These are phyloP conservation scores for Decapterus maruadsi DNA, from an alignment of 2,797 vertebrate genomes.

Conservation along the genomic window DNA sequence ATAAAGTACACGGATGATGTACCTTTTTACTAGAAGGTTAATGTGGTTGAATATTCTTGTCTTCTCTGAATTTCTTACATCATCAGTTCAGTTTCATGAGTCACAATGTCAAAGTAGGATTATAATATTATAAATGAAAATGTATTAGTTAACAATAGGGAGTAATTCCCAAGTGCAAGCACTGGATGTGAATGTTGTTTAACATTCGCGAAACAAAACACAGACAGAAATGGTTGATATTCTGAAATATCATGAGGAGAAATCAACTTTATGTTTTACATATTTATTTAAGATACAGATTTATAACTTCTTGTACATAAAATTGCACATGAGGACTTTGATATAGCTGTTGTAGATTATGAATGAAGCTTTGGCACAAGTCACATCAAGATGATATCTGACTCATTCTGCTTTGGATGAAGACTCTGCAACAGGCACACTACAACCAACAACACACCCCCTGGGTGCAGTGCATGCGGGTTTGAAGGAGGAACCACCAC, in stretches of 20 bases:
- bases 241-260: slow-evolving; percentile 60
- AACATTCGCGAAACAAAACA: slow-evolving; percentile 41
- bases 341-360: slow-evolving; percentile 64
- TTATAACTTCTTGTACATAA: slow-evolving; percentile 72
- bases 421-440: slow-evolving; percentile 51
- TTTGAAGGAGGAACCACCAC: slow-evolving; percentile 27
- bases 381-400: slow-evolving; percentile 58
- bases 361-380: slow-evolving; percentile 71
- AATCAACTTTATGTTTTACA: slow-evolving; percentile 63
- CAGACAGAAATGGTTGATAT: slow-evolving; percentile 33
- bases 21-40: slow-evolving; percentile 65
- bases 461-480: slow-evolving; percentile 31
- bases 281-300: slow-evolving; percentile 66
- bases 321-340: slow-evolving; percentile 56
- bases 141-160: slow-evolving; percentile 45
- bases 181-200: slow-evolving; percentile 60
- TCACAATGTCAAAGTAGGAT: slow-evolving; percentile 59
- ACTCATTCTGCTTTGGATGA: slow-evolving; percentile 62
- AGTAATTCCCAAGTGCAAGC: slow-evolving; percentile 49
- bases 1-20: slow-evolving; percentile 56
- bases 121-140: slow-evolving; percentile 53
- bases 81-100: slow-evolving; percentile 64
- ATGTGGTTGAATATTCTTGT: slow-evolving; percentile 54
- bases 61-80: slow-evolving; percentile 70
- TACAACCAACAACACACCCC: slow-evolving; percentile 33